phyloP scores from a whole-genome alignment of 2,797 vertebrate species.

The Neomorphus geoffroyi region DNA sequence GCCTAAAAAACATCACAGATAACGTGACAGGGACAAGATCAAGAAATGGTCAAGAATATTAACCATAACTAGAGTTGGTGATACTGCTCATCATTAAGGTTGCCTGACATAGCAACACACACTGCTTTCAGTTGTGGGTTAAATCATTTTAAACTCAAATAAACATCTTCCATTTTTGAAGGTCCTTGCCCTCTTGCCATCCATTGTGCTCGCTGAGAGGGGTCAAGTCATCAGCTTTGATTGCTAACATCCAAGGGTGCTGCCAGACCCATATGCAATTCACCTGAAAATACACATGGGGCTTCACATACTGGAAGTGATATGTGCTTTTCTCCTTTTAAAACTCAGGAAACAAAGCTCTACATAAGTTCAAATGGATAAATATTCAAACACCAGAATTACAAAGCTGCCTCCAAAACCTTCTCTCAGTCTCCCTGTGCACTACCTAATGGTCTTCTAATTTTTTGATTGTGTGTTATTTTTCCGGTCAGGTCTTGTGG shows the following conservation, averaged over 20 bases:
- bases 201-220: neutral
- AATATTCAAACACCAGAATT: neutral
- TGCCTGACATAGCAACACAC: neutral
- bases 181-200: neutral
- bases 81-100: neutral
- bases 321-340: neutral
- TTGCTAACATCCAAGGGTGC: neutral
- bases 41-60: neutral
- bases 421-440: neutral
- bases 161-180: neutral
- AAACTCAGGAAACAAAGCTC: neutral
- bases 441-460: neutral
- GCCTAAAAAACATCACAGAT: neutral
- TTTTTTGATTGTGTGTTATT: neutral
- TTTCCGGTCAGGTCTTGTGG: neutral
- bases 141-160: neutral
- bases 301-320: neutral
- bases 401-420: neutral
- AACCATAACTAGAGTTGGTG: neutral
- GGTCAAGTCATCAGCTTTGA: neutral
- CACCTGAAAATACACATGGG: neutral
- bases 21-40: neutral
- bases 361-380: neutral
- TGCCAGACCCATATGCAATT: neutral
- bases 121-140: neutral